A percentile compares a stretch with the other conserved stretches of the same genome.
Conservation (phyloP, 2,888 invertebrate species). For the Troilus luridus region DNA sequence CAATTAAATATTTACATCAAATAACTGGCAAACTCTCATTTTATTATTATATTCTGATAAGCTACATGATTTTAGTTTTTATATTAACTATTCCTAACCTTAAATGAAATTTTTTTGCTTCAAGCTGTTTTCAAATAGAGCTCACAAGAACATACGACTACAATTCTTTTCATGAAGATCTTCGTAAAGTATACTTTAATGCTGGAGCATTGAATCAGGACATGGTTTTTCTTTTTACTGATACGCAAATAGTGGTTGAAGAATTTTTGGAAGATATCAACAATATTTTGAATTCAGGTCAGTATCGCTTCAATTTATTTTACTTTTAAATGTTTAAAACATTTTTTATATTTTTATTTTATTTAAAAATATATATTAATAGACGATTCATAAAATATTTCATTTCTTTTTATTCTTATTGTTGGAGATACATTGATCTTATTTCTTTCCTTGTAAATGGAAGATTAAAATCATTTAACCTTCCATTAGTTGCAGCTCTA, state of each 20-base stretch:
- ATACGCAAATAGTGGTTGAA: slow-evolving; percentile 91
- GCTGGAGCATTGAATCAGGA: slow-evolving; percentile 83
- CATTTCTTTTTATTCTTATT: not conserved
- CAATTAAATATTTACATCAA: no score
- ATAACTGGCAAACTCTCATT: no score
- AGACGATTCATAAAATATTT: no score
- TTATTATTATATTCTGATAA: not conserved
- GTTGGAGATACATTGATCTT: not conserved
- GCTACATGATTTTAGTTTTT: not conserved
- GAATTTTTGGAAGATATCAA: slow-evolving; percentile 94
- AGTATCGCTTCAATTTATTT: slow-evolving; percentile 32
- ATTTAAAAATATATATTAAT: not conserved
- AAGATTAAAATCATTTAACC: no score
- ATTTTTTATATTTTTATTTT: not conserved
- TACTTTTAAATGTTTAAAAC: not conserved
- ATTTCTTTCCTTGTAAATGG: not conserved
- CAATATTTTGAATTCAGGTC: slow-evolving; percentile 90
- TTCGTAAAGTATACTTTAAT: slow-evolving; percentile 83
- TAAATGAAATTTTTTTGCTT: slow-evolving; percentile 57
- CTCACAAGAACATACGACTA: slow-evolving; percentile 88
- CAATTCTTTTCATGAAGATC: slow-evolving; percentile 86
- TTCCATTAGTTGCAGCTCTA: no score
- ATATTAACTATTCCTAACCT: not conserved
- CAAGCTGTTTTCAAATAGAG: slow-evolving; percentile 89
- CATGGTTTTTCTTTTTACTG: slow-evolving; percentile 89